These are phyloP conservation scores for Eudemis profundana DNA, from an alignment of 2,888 invertebrate genomes.

Conservation along the genomic window DNA sequence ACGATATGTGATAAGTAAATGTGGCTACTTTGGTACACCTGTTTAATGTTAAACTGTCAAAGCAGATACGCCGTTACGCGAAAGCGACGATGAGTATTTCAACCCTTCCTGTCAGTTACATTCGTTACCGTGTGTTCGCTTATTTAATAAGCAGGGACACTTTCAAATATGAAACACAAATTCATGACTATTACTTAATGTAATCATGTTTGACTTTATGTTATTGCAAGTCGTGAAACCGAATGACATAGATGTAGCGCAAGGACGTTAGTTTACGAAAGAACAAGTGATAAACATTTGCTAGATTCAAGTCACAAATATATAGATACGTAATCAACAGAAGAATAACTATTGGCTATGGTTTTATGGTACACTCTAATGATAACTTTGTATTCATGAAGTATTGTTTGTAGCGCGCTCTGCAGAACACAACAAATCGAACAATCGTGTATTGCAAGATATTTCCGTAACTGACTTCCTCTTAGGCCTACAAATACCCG, in stretches of 20 bases:
- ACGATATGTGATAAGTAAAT: no score
- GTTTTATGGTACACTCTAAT: conserved; percentile 18
- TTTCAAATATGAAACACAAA: conserved; percentile 33
- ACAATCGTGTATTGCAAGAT: conserved; percentile 29
- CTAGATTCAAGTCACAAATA: conserved; percentile 3
- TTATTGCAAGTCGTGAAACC: conserved; percentile 28
- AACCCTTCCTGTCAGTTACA: conserved; percentile 21
- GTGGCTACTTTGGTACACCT: no score
- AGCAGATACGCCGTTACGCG: background rate
- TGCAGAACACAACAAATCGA: conserved; percentile 26
- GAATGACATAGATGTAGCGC: conserved; percentile 14
- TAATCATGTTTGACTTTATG: conserved; percentile 21
- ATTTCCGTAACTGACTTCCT: conserved; percentile 36
- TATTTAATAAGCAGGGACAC: conserved; percentile 31
- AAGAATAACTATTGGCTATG: conserved; percentile 10
- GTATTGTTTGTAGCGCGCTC: conserved; percentile 22
- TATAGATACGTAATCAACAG: conserved; percentile 9
- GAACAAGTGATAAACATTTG: background rate
- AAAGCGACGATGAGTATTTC: conserved; percentile 7
- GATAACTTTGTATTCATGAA: conserved; percentile 20
- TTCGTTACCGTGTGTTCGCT: conserved; percentile 12
- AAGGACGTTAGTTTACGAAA: conserved; percentile 15
- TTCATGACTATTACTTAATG: conserved; percentile 38
- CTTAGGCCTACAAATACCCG: conserved; percentile 9
- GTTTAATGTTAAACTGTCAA: conserved; percentile 1